These are phyloP conservation scores for Halcyon leucocephala DNA, from an alignment of 2,797 vertebrate genomes.

Conservation along the genomic window DNA sequence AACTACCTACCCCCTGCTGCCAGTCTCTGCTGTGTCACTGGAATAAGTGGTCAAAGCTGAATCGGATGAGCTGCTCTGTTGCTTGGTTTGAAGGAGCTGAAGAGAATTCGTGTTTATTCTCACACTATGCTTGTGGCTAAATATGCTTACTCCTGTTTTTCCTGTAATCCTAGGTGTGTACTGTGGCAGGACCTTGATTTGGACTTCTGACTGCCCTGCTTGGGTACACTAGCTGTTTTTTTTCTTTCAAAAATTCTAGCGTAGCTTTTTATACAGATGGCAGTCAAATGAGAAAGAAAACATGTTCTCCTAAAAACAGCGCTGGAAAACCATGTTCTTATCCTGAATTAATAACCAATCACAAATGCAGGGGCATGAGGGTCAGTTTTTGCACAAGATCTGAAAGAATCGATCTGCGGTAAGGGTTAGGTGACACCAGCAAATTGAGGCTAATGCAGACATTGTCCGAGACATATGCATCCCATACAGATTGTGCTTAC, in stretches of 20 bases:
- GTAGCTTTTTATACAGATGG: not conserved
- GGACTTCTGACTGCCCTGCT: not conserved
- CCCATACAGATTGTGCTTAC: rapidly evolving
- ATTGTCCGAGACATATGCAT: not conserved
- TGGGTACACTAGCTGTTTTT: not conserved
- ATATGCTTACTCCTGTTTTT: not conserved
- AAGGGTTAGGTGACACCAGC: not conserved
- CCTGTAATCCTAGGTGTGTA: not conserved
- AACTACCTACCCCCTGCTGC: not conserved
- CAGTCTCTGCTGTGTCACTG: not conserved
- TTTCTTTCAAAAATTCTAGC: not conserved
- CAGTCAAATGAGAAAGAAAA: not conserved
- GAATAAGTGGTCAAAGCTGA: not conserved
- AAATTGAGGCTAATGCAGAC: not conserved
- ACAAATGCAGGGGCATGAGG: not conserved
- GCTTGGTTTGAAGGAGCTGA: not conserved
- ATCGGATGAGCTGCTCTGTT: not conserved
- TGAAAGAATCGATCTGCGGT: not conserved
- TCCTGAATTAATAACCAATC: not conserved
- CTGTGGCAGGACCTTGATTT: not conserved
- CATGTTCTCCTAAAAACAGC: not conserved
- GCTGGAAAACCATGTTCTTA: not conserved
- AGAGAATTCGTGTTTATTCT: not conserved
- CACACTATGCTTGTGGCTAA: not conserved
- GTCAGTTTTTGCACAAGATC: not conserved